phyloP scores from a whole-genome alignment of 2,797 vertebrate genomes.

The Acrossocheilus fasciatus region DNA sequence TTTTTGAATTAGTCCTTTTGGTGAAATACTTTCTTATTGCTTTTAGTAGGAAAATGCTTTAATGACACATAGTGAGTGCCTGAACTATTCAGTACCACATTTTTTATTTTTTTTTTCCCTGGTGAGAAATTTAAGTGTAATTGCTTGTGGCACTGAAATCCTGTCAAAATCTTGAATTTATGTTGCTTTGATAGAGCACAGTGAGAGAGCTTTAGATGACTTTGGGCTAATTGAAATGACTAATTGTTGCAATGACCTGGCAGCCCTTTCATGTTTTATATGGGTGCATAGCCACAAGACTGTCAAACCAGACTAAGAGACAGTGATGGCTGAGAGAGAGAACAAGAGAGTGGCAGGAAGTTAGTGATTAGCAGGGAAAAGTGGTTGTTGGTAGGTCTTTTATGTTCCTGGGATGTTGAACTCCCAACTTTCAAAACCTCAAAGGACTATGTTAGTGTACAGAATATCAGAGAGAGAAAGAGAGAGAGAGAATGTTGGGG shows the following conservation, averaged over 20 bases:
- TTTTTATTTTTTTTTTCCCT: not conserved
- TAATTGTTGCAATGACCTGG: conserved; percentile 27
- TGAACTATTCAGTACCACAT: not conserved
- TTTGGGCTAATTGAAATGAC: conserved; percentile 22
- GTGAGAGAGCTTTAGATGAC: conserved; percentile 7
- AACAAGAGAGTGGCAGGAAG: not conserved
- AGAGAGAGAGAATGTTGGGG: not conserved
- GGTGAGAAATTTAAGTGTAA: not conserved
- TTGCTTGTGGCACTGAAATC: conserved; percentile 22
- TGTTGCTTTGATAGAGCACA: not conserved
- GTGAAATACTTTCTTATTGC: not conserved
- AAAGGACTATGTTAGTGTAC: not conserved
- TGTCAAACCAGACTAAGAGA: not conserved
- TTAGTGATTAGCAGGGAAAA: not conserved
- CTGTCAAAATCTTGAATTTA: conserved; percentile 21
- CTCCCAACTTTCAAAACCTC: not conserved
- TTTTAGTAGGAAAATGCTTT: conserved; percentile 19
- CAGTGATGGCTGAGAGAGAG: not conserved
- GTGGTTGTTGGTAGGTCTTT: conserved; percentile 1
- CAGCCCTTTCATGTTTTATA: conserved; percentile 2
- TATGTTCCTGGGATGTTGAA: not conserved
- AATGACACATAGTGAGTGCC: conserved; percentile 11
- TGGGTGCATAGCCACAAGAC: conserved; percentile 6
- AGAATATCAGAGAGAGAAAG: conserved; percentile 9
- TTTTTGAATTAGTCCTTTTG: conserved; percentile 1